Evolutionary conservation across 2,797 vertebrate species (phyloP).

Genomic region (Gila robusta): DNA sequence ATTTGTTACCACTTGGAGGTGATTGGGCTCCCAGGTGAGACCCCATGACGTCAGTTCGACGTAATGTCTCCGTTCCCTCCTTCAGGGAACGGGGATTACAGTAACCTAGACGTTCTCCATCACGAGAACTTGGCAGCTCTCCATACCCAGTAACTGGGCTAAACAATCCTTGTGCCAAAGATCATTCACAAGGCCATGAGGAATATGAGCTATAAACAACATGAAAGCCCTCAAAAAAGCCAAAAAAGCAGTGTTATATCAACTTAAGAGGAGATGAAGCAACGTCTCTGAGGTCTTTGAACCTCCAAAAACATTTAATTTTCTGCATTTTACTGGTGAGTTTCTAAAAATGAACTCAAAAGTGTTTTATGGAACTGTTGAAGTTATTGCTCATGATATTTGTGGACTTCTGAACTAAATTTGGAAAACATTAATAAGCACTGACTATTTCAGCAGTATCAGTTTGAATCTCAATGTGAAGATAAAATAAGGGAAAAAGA

Average conservation of each 20-base stretch:
- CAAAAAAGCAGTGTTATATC: conserved; percentile 44
- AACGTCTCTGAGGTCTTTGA: conserved; percentile 23
- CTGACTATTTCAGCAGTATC: not conserved
- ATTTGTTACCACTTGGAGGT: no score
- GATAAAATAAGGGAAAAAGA: not conserved
- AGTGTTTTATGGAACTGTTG: conserved; percentile 5
- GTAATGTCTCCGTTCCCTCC: no score
- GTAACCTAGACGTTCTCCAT: conserved; percentile 38
- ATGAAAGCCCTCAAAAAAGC: conserved; percentile 38
- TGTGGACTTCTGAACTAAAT: conserved; percentile 32
- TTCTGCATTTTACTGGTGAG: conserved; percentile 12
- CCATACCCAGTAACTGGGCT: conserved; percentile 49
- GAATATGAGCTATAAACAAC: conserved; percentile 56
- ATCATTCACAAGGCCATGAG: conserved; percentile 51
- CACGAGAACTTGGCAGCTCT: conserved; percentile 64
- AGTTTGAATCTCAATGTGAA: conserved; percentile 12
- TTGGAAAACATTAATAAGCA: not conserved
- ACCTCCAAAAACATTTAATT: conserved; percentile 6
- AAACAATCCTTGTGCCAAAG: conserved; percentile 54
- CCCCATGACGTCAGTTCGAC: no score
- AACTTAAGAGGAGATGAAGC: conserved; percentile 43
- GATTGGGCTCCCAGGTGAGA: no score
- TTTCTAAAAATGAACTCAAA: conserved; percentile 22
- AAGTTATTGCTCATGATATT: conserved; percentile 14
- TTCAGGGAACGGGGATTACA: no score